Evolutionary conservation across 2,888 invertebrate genomes (phyloP).

Genomic region (Incurvaria masculella): DNA sequence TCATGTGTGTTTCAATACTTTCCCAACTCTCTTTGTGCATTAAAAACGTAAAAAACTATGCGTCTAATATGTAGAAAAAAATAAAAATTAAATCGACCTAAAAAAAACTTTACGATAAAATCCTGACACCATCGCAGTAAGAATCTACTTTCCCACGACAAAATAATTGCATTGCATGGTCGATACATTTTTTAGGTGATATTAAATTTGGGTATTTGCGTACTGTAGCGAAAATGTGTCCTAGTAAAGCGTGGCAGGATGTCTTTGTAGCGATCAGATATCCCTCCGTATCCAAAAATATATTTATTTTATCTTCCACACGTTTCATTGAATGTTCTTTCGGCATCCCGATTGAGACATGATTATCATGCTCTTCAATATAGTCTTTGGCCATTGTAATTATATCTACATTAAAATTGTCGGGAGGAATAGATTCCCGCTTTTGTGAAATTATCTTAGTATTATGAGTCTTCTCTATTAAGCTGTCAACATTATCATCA

Average conservation of each 20-base stretch:
- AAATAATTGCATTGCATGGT: background rate
- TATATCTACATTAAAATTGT: too few species aligned
- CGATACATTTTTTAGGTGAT: background rate
- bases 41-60: slow-evolving; percentile 4
- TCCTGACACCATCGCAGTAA: slow-evolving; percentile 10
- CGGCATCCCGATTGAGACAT: too few species aligned
- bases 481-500: too few species aligned
- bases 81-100: slow-evolving; percentile 6
- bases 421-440: too few species aligned
- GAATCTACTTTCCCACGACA: background rate
- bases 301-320: too few species aligned
- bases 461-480: too few species aligned
- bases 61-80: slow-evolving; percentile 3
- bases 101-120: background rate
- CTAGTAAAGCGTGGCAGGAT: slow-evolving; percentile 43
- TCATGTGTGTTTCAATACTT: too few species aligned
- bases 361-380: too few species aligned
- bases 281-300: slow-evolving; percentile 34
- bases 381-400: too few species aligned
- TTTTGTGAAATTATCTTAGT: too few species aligned
- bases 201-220: background rate
- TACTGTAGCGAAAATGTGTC: slow-evolving; percentile 33
- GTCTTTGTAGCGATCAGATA: slow-evolving; percentile 37
- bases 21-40: too few species aligned
- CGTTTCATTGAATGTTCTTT: too few species aligned